Evolutionary conservation across 37 sponge, comb jelly and placozoan species (phyloP), one percentile per base, ranked within the genome.

Genomic region (Diacarnus erythraeanus): DNA sequence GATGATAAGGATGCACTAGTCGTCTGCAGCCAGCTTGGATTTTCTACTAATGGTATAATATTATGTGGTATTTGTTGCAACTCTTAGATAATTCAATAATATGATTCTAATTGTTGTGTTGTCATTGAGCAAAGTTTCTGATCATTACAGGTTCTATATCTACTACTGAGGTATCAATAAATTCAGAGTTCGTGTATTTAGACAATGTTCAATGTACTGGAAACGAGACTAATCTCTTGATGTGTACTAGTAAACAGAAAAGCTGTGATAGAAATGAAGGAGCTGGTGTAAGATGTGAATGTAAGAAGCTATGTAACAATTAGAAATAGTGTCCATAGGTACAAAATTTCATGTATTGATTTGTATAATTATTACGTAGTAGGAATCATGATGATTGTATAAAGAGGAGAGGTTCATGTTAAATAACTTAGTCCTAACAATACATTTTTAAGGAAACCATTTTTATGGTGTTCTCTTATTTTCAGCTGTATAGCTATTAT

Each of bases 151-250:
- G 38, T 8, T 38, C 71, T 23, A 22, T 35, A 3, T 37, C 71
- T 40, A 40, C 9, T 12, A 40, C 12, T 21, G 43, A 22, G 8
- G n/a, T 42, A 8, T 10, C 42, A 10, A 25, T 34, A 20, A 70
- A 70, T 30, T 56, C 70, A 30, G 33, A 65, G 33, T 17, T 18
- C 18, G 74, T 80, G 42, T 54, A 63, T 41, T 39, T 86, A n/a
- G 77, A 80, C 36, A 68, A 86, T 59, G 70, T 86, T 26, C 56
- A 38, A 44, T 86, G 87, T 30, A 38, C 39, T 57, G 87, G 87
- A 51, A 66, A 64, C 26, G 87, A 86, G 36, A 22, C 81, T 0
- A 40, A 33, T 38, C 81, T 86, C 47, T 38, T 75, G 20, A 54
- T 51, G 22, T 86, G 87, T 43, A 51, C 41, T 43, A 26, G 6